These are phyloP conservation scores for Bembecia ichneumoniformis DNA, from an alignment of 2,888 invertebrate genomes.

Conservation along the genomic window DNA sequence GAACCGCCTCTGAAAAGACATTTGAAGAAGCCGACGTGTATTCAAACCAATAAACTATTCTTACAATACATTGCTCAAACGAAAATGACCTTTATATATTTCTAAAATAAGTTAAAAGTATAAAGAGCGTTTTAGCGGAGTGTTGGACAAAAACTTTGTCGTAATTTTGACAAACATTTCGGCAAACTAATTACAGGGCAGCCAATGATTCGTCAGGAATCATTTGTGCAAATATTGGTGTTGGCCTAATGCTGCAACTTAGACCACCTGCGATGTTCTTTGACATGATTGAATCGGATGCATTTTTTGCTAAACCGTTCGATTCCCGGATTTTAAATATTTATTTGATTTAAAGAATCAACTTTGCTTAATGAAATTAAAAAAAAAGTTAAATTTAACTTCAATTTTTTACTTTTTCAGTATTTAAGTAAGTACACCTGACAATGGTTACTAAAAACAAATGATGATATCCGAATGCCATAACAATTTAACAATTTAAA, in stretches of 20 bases:
- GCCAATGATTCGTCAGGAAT: slow-evolving; percentile 24
- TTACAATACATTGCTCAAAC: neutral
- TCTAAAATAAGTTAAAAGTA: no score
- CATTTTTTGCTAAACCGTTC: neutral
- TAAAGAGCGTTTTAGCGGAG: neutral
- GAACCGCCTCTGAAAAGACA: slow-evolving; percentile 19
- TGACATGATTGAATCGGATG: slow-evolving; percentile 1
- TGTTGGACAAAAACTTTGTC: slow-evolving; percentile 4
- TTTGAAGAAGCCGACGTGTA: slow-evolving; percentile 25
- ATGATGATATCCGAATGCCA: no score
- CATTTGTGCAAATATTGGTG: slow-evolving; percentile 44
- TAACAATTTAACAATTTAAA: no score
- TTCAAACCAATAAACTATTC: neutral
- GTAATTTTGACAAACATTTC: slow-evolving; percentile 30
- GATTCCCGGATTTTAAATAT: no score
- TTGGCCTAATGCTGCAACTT: slow-evolving; percentile 19
- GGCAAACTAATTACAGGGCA: slow-evolving; percentile 45
- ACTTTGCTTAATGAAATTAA: no score
- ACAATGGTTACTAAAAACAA: no score
- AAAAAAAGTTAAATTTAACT: no score
- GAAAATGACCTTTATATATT: neutral
- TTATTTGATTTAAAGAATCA: no score
- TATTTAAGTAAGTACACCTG: no score
- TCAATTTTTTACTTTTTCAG: no score
- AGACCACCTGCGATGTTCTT: slow-evolving; percentile 35